Evolutionary conservation across 2,797 vertebrate species (phyloP).

Genomic region (Natrix natrix): DNA sequence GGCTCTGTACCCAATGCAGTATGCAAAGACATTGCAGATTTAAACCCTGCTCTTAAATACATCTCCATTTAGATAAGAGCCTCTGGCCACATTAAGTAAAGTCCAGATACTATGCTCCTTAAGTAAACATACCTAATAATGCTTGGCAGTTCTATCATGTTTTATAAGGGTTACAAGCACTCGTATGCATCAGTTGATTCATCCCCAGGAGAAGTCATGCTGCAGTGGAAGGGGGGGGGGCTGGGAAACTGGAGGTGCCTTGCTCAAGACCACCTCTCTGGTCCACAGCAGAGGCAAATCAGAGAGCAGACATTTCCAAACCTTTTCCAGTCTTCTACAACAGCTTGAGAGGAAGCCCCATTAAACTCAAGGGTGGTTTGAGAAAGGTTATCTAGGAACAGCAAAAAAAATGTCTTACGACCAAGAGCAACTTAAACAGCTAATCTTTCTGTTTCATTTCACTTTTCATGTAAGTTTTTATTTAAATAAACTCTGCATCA

Average conservation of each 20-base stretch:
- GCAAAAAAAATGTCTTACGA: not conserved
- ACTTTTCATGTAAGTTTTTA: not conserved
- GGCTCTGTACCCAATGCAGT: not conserved
- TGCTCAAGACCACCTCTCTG: not conserved
- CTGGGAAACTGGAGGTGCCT: not conserved
- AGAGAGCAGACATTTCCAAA: no score
- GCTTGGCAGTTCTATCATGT: not conserved
- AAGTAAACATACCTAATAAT: not conserved
- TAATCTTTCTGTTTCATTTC: not conserved
- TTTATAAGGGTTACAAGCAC: not conserved
- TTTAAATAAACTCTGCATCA: not conserved
- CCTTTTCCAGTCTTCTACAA: not conserved
- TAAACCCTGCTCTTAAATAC: not conserved
- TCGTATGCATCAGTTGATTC: not conserved
- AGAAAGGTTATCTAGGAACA: not conserved
- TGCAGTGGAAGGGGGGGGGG: not conserved
- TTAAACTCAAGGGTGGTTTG: constrained; percentile 1
- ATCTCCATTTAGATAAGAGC: not conserved
- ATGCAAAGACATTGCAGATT: not conserved
- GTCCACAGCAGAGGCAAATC: no score
- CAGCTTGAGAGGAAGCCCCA: not conserved
- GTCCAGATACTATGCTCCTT: not conserved
- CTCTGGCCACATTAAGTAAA: not conserved
- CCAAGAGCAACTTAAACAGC: not conserved
- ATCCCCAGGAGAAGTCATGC: not conserved